These are phyloP conservation scores for Notarius lentiginosus DNA, from an alignment of 2,113 vertebrate species.

Conservation along the genomic window DNA sequence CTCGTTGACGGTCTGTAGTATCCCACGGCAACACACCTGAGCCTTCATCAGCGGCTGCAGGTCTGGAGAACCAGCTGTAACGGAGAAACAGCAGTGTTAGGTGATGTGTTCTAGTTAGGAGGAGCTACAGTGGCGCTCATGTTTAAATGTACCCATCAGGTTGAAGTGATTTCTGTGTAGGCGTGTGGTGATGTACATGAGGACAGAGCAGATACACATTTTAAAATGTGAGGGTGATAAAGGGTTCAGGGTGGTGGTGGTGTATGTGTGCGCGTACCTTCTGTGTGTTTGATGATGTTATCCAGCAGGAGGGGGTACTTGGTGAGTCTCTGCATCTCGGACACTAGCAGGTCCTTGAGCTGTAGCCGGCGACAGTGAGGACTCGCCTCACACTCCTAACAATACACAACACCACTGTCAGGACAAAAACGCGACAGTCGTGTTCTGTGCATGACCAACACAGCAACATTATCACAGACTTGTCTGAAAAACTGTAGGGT, in stretches of 20 bases:
- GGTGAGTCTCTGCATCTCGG: slow-evolving; percentile 92
- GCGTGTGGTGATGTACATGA: background rate
- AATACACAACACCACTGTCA: background rate
- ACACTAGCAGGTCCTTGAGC: slow-evolving; percentile 90
- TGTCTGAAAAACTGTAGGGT: background rate
- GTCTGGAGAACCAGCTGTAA: slow-evolving; percentile 74
- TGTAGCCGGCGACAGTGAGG: slow-evolving; percentile 90
- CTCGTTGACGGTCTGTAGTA: slow-evolving; percentile 85
- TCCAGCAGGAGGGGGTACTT: slow-evolving; percentile 94
- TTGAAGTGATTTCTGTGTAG: background rate
- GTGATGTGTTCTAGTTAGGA: no score
- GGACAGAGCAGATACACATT: background rate
- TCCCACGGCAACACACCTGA: slow-evolving; percentile 82
- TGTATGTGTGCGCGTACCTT: slow-evolving; percentile 65
- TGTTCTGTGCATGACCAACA: no score
- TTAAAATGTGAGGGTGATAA: background rate
- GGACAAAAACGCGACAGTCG: no score
- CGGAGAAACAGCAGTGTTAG: slow-evolving; percentile 33
- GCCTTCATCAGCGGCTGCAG: slow-evolving; percentile 79
- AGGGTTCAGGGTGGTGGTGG: no score
- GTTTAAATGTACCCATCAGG: background rate
- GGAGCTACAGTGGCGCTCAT: background rate
- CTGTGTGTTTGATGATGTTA: slow-evolving; percentile 86
- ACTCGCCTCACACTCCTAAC: slow-evolving; percentile 78
- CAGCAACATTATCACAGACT: background rate